A percentile compares a stretch with the other conserved stretches of the same genome.
Conservation (phyloP, 2,888 invertebrate species). For the Gortyna flavago region DNA sequence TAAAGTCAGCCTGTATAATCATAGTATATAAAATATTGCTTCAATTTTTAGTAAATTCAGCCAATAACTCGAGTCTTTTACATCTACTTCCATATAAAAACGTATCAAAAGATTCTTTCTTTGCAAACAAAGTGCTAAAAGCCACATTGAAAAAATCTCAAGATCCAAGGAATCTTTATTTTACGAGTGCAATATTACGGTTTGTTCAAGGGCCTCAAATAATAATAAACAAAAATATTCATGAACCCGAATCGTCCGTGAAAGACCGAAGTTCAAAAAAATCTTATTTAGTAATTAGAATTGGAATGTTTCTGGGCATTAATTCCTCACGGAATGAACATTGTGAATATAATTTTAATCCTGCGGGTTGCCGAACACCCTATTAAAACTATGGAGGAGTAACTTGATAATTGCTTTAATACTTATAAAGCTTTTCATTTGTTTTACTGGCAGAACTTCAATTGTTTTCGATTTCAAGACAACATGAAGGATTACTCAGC, state of each 20-base stretch:
- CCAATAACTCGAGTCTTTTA: not conserved
- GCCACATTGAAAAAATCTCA: slow-evolving; percentile 18
- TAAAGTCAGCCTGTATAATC: not conserved
- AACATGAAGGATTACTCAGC: not conserved
- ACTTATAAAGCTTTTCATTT: slow-evolving; percentile 9
- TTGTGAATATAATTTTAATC: slow-evolving; percentile 37
- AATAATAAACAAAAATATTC: slow-evolving; percentile 41
- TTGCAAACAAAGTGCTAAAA: slow-evolving; percentile 4
- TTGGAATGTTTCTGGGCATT: slow-evolving; percentile 43
- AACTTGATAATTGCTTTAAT: slow-evolving; percentile 27
- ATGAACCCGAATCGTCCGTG: slow-evolving; percentile 28
- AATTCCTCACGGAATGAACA: slow-evolving; percentile 39
- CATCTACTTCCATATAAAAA: not conserved
- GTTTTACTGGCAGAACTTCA: slow-evolving; percentile 25
- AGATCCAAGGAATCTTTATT: slow-evolving; percentile 13
- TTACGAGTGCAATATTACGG: slow-evolving; percentile 25
- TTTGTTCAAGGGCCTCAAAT: slow-evolving; percentile 24
- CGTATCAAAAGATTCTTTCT: not conserved
- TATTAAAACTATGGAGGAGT: slow-evolving; percentile 31
- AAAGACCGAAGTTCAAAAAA: slow-evolving; percentile 18
- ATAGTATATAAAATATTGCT: not conserved
- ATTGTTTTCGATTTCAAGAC: slow-evolving; percentile 33
- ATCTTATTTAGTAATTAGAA: slow-evolving; percentile 26
- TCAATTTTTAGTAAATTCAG: not conserved
- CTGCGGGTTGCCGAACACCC: not conserved